Evolutionary conservation across 2,888 invertebrate genomes (phyloP).

Genomic region (Tryphoninae sp.): DNA sequence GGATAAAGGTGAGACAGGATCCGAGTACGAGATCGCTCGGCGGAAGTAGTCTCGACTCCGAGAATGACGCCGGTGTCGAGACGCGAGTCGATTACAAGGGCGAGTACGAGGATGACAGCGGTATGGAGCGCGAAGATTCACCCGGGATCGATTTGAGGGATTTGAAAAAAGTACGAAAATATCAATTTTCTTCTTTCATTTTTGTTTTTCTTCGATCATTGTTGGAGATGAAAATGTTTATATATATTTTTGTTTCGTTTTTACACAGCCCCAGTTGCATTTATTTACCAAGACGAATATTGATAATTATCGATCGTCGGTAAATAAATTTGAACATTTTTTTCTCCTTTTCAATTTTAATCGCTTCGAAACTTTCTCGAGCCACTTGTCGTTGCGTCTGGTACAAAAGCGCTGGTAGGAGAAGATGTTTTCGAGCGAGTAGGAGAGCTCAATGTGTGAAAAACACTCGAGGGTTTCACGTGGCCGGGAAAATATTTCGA

Average conservation of each 20-base stretch:
- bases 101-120: constrained; percentile 78
- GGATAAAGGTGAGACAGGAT: constrained; percentile 80
- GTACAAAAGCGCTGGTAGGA: constrained; percentile 28
- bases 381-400: constrained; percentile 35
- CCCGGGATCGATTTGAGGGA: constrained; percentile 74
- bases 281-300: constrained; percentile 39
- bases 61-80: constrained; percentile 60
- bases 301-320: constrained; percentile 26
- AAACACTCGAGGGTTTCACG: constrained; percentile 52
- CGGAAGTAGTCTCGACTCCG: constrained; percentile 58
- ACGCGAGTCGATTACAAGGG: constrained; percentile 65
- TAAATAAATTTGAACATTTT: constrained; percentile 29
- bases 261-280: background rate
- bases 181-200: constrained; percentile 6
- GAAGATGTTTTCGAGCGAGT: constrained; percentile 23
- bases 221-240: too few relatives aligned
- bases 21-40: constrained; percentile 67
- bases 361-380: constrained; percentile 36
- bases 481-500: constrained; percentile 53
- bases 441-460: constrained; percentile 49
- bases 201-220: constrained; percentile 17
- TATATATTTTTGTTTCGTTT: background rate
- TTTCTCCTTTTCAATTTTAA: background rate
- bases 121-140: constrained; percentile 79
- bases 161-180: constrained; percentile 77